Evolutionary conservation across 2,797 vertebrate genomes (phyloP).

Genomic region (Geotrypetes seraphini): DNA sequence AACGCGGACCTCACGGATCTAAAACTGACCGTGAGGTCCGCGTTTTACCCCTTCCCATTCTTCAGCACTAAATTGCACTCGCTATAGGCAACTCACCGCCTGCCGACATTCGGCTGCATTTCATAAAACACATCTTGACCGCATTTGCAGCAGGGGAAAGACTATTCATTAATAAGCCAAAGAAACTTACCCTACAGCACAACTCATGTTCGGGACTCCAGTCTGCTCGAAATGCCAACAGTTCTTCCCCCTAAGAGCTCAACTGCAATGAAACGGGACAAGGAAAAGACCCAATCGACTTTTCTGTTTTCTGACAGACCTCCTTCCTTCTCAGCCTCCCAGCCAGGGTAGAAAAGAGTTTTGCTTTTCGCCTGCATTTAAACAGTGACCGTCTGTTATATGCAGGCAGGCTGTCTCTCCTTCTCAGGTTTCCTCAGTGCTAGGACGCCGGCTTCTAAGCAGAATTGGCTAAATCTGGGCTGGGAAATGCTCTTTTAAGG

Average conservation of each 20-base stretch:
- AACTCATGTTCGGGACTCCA: conserved; percentile 47
- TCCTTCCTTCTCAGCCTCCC: conserved; percentile 15
- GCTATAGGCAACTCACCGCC: conserved; percentile 56
- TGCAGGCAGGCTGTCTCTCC: conserved; percentile 31
- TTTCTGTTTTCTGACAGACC: conserved; percentile 33
- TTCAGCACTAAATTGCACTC: conserved; percentile 50
- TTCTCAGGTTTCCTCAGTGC: conserved; percentile 45
- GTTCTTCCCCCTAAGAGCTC: conserved; percentile 27
- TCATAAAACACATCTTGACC: conserved; percentile 65
- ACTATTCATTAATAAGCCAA: conserved; percentile 54
- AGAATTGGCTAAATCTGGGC: conserved; percentile 12
- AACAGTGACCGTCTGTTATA: conserved; percentile 62
- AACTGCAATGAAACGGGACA: conserved; percentile 44
- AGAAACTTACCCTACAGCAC: conserved; percentile 37
- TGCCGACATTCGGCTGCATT: conserved; percentile 58
- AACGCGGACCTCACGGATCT: too few species aligned
- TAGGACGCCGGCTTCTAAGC: not conserved
- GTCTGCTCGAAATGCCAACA: conserved; percentile 48
- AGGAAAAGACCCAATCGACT: conserved; percentile 39
- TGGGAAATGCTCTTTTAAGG: conserved; percentile 8
- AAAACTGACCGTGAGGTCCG: too few species aligned
- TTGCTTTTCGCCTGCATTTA: conserved; percentile 26
- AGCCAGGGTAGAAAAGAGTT: conserved; percentile 14
- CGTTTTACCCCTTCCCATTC: conserved; percentile 59
- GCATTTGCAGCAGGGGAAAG: conserved; percentile 57